These are phyloP conservation scores for Tiphia femorata DNA, from an alignment of 2,888 invertebrate species.

Conservation along the genomic window DNA sequence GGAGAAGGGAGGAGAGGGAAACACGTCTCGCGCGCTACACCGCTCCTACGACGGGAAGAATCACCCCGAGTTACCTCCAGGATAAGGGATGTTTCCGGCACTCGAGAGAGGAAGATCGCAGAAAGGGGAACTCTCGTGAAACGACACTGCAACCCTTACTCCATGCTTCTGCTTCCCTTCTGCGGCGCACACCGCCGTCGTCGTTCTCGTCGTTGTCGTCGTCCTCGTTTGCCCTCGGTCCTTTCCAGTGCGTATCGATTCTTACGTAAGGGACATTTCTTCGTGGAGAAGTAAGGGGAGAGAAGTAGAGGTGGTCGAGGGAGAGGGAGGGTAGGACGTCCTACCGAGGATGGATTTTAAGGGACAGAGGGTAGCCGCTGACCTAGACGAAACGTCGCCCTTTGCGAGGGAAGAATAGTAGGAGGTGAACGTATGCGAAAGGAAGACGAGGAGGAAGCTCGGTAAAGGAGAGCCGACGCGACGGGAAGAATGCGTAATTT, in stretches of 20 bases:
- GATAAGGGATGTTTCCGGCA: conserved; percentile 50
- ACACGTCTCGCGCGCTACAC: conserved; percentile 25
- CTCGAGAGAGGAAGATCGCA: conserved; percentile 48
- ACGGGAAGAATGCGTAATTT: too few relatives aligned
- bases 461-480: too few relatives aligned
- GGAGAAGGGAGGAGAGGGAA: conserved; percentile 10
- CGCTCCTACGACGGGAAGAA: conserved; percentile 43
- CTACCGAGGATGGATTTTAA: too few relatives aligned
- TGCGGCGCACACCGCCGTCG: conserved; percentile 13
- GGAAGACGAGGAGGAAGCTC: too few relatives aligned
- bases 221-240: conserved; percentile 29
- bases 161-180: conserved; percentile 1
- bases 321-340: background rate
- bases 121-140: conserved; percentile 44
- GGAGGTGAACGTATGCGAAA: too few relatives aligned
- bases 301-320: conserved; percentile 1
- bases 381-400: conserved; percentile 46
- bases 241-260: conserved; percentile 45
- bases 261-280: conserved; percentile 51
- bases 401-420: conserved; percentile 21
- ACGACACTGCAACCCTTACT: conserved; percentile 24
- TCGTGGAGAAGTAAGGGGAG: conserved; percentile 31
- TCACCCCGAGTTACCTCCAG: conserved; percentile 42
- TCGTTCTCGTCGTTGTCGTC: background rate
- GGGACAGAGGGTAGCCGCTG: conserved; percentile 32